A percentile compares a stretch with the other conserved stretches of the same genome.
Conservation (phyloP, 2,113 vertebrate species). For the Labeo rohita region DNA sequence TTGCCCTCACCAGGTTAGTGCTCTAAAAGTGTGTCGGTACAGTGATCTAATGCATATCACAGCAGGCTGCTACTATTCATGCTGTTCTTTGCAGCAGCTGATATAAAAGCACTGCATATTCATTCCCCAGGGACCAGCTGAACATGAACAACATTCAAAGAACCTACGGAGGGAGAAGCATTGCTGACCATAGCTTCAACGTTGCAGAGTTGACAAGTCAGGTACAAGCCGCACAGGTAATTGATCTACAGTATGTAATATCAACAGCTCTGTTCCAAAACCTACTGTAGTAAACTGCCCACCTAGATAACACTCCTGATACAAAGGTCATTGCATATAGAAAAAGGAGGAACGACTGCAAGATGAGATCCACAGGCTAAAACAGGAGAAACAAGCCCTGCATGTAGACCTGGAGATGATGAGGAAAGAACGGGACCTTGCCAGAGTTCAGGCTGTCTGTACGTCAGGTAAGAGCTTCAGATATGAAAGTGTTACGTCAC, state of each 20-base stretch:
- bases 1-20: slow-evolving; percentile 81
- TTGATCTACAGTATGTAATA: not conserved
- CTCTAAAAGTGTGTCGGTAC: not conserved
- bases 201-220: slow-evolving; percentile 81
- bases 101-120: slow-evolving; percentile 18
- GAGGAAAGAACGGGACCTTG: slow-evolving; percentile 84
- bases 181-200: slow-evolving; percentile 69
- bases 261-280: not conserved
- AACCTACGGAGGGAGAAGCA: slow-evolving; percentile 60
- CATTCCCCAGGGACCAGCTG: slow-evolving; percentile 80
- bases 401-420: slow-evolving; percentile 83
- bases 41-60: not conserved
- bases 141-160: slow-evolving; percentile 68
- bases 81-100: not conserved
- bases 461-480: slow-evolving; percentile 74
- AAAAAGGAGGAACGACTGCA: slow-evolving; percentile 78
- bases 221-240: slow-evolving; percentile 79
- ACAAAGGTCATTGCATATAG: slow-evolving; percentile 67
- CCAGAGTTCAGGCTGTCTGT: slow-evolving; percentile 75
- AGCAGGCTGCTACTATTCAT: not conserved
- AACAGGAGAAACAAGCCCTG: slow-evolving; percentile 87
- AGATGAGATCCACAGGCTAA: slow-evolving; percentile 80
- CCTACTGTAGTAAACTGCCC: not conserved
- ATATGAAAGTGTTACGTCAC: not conserved
- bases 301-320: not conserved